Percentiles rank a stretch among this genome's conserved stretches.
These are phyloP conservation scores for Cryptophagus acutangulus DNA, from an alignment of 2,888 invertebrate genomes.

Conservation along the genomic window DNA sequence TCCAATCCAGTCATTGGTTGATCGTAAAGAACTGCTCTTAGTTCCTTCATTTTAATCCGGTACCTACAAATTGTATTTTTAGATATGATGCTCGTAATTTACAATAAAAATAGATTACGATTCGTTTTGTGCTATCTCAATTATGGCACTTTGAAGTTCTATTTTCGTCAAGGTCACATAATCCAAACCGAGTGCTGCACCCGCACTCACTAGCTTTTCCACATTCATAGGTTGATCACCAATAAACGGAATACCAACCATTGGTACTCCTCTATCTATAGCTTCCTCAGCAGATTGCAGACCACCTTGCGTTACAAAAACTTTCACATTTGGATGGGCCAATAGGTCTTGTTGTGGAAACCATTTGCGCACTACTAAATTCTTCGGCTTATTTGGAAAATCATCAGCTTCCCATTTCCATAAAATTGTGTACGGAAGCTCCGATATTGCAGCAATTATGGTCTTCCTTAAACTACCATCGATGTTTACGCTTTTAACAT, in stretches of 20 bases:
- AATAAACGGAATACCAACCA: constrained; percentile 13
- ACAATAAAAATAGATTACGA: constrained; percentile 7
- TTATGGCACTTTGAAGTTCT: constrained; percentile 10
- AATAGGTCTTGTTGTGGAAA: constrained; percentile 49
- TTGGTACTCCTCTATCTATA: constrained; percentile 8
- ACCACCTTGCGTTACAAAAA: constrained; percentile 15
- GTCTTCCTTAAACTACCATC: constrained; percentile 35
- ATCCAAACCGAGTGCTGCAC: constrained; percentile 4
- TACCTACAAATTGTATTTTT: constrained; percentile 7
- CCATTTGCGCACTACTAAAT: constrained; percentile 47
- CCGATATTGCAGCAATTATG: constrained; percentile 42
- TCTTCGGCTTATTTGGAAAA: constrained; percentile 40
- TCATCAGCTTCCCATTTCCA: constrained; percentile 48
- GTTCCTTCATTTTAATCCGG: constrained; percentile 5
- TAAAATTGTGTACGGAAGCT: constrained; percentile 45
- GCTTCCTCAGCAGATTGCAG: constrained; percentile 18
- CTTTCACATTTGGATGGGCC: constrained; percentile 15
- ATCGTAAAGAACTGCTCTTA: constrained; percentile 10
- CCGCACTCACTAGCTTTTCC: constrained; percentile 5
- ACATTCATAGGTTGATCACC: constrained; percentile 12
- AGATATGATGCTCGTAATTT: background rate
- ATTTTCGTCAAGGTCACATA: constrained; percentile 5
- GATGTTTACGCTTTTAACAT: constrained; percentile 42
- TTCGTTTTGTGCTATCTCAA: constrained; percentile 13
- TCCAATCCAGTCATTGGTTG: constrained; percentile 32